Base-by-base conservation (phyloP, 2,113 vertebrate species). In the Syngnathus typhle region DNA sequence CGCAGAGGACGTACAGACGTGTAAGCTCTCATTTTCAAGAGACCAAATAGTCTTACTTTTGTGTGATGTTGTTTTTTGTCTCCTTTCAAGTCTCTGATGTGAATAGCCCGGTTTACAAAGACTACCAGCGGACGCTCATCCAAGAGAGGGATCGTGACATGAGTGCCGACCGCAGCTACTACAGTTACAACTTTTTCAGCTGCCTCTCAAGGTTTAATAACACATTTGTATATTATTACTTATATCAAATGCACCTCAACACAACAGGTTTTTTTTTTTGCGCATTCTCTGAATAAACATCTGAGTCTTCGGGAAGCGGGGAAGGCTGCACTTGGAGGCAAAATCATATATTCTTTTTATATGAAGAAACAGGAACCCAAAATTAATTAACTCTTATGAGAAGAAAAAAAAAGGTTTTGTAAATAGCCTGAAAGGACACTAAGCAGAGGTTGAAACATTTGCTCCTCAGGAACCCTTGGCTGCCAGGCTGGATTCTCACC, bases 401-500 rank as follows among this genome's bases (percentile, higher is more conserved):
- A 41, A 41, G 39, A 41, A 41, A 9, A 41, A 39, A 41, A 41
- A 41, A 9, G 0, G 13, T 47, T 47, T 16, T 47, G 16, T 3
- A 47, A 6, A 18, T 47, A 16, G 46, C 46, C 46, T 47, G 46
- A 47, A 16, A 6, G 46, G 19, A n/a, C 19, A n/a, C 19, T 4
- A 21, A 21, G 19, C 49, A 51, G 27, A 27, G 1, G 7, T n/a
- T 51, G 49, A 51, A 21, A 51, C 61, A 13, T 39, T 47, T 49
- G 4, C 64, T 72, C 11, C 13, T 51, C 71, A 99, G 97, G 87
- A 98, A 95, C 85, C 93, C 90, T 0, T 92, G 92, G 90, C 78
- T 93, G 5, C 91, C 97, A 19, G 93, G 94, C 1, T 99, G 96
- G 95, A 96, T 99, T 85, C 90, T 99, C 61, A 96, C 95, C 38